phyloP scores from a whole-genome alignment of 2,888 invertebrate genomes.

The Choreutis nemorana region DNA sequence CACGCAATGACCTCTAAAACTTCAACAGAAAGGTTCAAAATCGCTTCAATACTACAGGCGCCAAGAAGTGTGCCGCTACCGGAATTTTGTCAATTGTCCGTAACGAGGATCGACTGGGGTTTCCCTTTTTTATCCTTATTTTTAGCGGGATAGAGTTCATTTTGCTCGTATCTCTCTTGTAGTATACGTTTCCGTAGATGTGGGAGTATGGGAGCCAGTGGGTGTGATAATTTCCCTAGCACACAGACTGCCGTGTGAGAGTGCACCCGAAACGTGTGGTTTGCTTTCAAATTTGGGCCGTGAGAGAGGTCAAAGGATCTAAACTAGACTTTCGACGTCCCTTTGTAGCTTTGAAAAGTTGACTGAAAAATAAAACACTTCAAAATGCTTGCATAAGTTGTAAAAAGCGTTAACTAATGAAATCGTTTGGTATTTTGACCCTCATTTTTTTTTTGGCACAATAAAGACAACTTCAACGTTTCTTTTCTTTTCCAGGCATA shows the following conservation, averaged over 20 bases:
- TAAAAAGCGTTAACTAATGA: no score
- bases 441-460: background rate
- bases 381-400: no score
- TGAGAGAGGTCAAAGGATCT: conserved; percentile 62
- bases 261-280: conserved; percentile 49
- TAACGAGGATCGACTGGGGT: conserved; percentile 20
- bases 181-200: conserved; percentile 33
- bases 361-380: no score
- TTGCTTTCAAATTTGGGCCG: conserved; percentile 48
- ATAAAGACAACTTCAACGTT: background rate
- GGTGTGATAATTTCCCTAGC: conserved; percentile 60
- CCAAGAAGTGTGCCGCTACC: conserved; percentile 28
- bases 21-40: conserved; percentile 30
- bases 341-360: conserved; percentile 17
- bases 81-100: conserved; percentile 45
- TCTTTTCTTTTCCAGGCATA: conserved; percentile 80
- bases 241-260: conserved; percentile 60
- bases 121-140: conserved; percentile 16
- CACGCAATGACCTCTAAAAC: conserved; percentile 24
- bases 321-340: conserved; percentile 18
- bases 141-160: conserved; percentile 25
- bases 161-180: conserved; percentile 24
- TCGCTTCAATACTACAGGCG: conserved; percentile 34
- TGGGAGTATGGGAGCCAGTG: conserved; percentile 45
- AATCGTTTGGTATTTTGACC: no score